Percentiles rank a stretch among this genome's conserved stretches.
Evolutionary conservation across 2,113 vertebrate species (phyloP).

Genomic region (Rousettus leschenaultii): DNA sequence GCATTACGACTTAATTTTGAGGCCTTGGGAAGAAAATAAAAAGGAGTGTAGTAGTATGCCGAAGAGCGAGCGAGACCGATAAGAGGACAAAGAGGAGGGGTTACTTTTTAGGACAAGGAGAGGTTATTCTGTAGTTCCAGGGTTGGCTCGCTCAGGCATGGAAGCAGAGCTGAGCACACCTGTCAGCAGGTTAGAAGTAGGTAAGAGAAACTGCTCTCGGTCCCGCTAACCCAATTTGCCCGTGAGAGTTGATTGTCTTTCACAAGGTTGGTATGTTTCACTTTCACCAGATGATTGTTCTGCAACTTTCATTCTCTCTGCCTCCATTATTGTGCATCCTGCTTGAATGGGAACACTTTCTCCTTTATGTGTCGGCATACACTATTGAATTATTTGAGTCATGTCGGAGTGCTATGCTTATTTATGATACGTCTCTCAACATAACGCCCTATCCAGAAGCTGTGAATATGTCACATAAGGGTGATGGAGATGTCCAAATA

Average conservation of each 20-base stretch:
- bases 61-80: not conserved
- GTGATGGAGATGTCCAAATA: conserved; percentile 36
- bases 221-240: not conserved
- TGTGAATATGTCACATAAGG: conserved; percentile 30
- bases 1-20: not conserved
- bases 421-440: not conserved
- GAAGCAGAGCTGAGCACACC: accelerated
- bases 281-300: not conserved
- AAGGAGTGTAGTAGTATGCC: not conserved
- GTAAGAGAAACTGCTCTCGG: not conserved
- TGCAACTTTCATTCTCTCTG: not conserved
- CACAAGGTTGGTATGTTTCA: not conserved
- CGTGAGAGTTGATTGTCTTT: not conserved
- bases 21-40: not conserved
- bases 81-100: not conserved
- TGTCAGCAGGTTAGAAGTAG: not conserved
- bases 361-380: not conserved
- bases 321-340: not conserved
- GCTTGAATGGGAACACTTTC: not conserved
- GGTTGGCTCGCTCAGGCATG: too few species aligned
- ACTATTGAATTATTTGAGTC: not conserved
- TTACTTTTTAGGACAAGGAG: not conserved
- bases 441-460: conserved; percentile 7
- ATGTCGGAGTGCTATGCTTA: not conserved
- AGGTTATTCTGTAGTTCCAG: too few species aligned